These are phyloP conservation scores for Antitype chi DNA, from an alignment of 2,888 invertebrate genomes.

Conservation along the genomic window DNA sequence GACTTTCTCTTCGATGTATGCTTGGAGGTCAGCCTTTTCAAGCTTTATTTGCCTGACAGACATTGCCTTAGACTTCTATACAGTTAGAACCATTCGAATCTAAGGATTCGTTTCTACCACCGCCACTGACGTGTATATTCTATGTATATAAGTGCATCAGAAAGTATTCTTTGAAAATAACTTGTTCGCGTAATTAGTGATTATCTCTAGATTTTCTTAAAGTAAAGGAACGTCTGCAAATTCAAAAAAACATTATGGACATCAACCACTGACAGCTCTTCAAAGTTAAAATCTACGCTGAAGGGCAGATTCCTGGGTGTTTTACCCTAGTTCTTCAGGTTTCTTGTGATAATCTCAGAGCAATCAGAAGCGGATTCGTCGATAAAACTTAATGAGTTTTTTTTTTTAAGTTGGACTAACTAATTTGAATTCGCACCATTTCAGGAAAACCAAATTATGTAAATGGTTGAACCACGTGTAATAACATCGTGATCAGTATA, in stretches of 20 bases:
- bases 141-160: not conserved
- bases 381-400: not conserved
- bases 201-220: too few species aligned
- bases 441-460: not conserved
- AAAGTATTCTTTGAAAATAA: not conserved
- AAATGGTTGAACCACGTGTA: not conserved
- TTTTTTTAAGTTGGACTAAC: not conserved
- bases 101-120: too few species aligned
- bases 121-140: not conserved
- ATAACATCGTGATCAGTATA: not conserved
- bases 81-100: not conserved
- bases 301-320: not conserved
- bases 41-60: not conserved
- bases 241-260: not conserved
- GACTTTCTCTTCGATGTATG: too few species aligned
- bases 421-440: not conserved
- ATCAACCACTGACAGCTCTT: not conserved
- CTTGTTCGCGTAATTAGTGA: not conserved
- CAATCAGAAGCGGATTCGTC: not conserved
- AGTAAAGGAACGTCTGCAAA: not conserved
- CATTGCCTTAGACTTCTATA: not conserved
- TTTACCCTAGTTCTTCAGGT: not conserved
- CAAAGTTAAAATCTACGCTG: not conserved
- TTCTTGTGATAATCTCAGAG: not conserved
- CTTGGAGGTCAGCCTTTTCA: not conserved